phyloP scores from a whole-genome alignment of 2,888 invertebrate genomes.

The Boloria euphrosyne region DNA sequence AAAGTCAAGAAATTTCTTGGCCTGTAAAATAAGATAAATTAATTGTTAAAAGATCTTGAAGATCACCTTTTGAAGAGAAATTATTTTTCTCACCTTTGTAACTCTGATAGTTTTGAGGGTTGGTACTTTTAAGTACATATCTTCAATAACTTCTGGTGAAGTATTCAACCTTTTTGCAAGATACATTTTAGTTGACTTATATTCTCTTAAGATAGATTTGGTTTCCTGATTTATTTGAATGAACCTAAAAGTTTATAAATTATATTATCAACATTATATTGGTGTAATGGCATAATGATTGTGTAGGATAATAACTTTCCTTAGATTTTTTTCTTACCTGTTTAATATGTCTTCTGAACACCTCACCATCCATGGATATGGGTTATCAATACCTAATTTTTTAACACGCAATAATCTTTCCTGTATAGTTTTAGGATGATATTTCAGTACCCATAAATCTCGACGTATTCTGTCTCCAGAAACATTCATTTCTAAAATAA shows the following conservation, averaged over 20 bases:
- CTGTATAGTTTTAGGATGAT: constrained; percentile 78
- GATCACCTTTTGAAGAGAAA: too few relatives aligned
- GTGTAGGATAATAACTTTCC: neutral
- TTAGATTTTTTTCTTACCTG: constrained; percentile 62
- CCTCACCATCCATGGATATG: constrained; percentile 86
- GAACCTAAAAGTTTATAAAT: constrained; percentile 59
- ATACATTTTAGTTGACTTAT: constrained; percentile 76
- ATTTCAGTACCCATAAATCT: constrained; percentile 85
- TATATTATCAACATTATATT: neutral
- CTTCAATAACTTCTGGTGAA: constrained; percentile 66
- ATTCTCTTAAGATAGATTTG: constrained; percentile 76
- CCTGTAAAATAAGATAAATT: constrained; percentile 53
- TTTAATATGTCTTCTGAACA: constrained; percentile 81
- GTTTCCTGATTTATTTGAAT: constrained; percentile 66
- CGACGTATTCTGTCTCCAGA: constrained; percentile 78
- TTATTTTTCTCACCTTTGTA: constrained; percentile 68
- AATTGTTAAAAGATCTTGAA: too few relatives aligned
- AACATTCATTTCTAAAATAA: constrained; percentile 75
- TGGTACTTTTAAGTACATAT: constrained; percentile 78
- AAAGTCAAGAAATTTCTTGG: constrained; percentile 83
- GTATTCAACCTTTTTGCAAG: constrained; percentile 79
- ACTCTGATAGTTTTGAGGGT: constrained; percentile 78
- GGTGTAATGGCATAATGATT: too few relatives aligned
- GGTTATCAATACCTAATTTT: constrained; percentile 70
- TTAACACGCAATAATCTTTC: constrained; percentile 75